phyloP scores from a whole-genome alignment of 2,888 invertebrate genomes.

The Panopea generosa region DNA sequence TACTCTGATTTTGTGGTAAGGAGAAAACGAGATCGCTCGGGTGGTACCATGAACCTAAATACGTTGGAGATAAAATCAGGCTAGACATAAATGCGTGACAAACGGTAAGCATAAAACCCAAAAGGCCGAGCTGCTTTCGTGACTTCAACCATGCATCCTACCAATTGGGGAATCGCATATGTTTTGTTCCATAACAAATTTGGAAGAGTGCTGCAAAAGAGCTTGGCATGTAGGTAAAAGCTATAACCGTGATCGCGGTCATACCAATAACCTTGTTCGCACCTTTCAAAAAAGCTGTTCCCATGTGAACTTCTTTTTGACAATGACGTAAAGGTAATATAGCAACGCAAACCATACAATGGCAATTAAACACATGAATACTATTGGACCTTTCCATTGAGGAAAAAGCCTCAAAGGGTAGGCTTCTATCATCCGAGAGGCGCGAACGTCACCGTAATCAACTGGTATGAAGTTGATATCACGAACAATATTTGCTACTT shows the following conservation, averaged over 20 bases:
- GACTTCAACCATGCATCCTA: constrained; percentile 75
- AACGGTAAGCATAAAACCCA: constrained; percentile 71
- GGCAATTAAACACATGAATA: constrained; percentile 72
- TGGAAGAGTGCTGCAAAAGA: constrained; percentile 73
- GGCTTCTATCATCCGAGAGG: constrained; percentile 74
- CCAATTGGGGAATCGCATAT: constrained; percentile 75
- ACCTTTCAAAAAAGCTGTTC: constrained; percentile 76
- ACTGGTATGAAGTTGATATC: constrained; percentile 75
- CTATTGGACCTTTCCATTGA: constrained; percentile 74
- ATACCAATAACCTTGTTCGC: constrained; percentile 77
- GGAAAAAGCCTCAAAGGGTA: constrained; percentile 72
- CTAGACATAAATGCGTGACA: constrained; percentile 77
- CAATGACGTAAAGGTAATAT: constrained; percentile 74
- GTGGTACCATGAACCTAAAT: constrained; percentile 74
- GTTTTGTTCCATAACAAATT: constrained; percentile 76
- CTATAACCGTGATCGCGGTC: constrained; percentile 77
- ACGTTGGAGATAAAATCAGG: constrained; percentile 75
- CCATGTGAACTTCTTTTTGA: constrained; percentile 69
- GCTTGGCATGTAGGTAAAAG: constrained; percentile 79
- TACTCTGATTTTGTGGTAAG: constrained; percentile 50
- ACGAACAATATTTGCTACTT: constrained; percentile 71
- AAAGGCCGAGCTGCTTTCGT: constrained; percentile 78
- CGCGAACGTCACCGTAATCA: constrained; percentile 72
- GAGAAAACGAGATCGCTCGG: constrained; percentile 55
- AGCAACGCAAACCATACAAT: constrained; percentile 74